Evolutionary conservation across 1,140 invertebrate species (phyloP).

Genomic region (Ephestia elutella): DNA sequence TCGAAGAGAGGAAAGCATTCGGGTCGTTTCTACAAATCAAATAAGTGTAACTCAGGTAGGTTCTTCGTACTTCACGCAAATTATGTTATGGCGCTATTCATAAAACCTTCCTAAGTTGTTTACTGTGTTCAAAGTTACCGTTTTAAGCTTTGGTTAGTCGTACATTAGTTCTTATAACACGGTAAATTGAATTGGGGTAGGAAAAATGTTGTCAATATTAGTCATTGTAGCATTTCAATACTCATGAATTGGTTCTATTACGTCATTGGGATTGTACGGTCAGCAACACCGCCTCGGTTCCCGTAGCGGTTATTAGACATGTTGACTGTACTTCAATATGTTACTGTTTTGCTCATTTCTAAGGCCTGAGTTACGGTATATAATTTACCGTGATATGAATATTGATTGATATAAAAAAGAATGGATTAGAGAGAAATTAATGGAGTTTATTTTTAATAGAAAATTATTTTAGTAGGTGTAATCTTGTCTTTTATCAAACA

Average conservation of each 20-base stretch:
- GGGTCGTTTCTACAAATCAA: conserved; percentile 20
- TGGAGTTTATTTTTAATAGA: conserved; percentile 4
- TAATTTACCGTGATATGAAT: background rate
- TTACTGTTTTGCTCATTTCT: conserved; percentile 4
- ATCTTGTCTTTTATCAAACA: background rate
- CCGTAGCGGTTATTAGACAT: too few species aligned
- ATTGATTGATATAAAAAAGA: background rate
- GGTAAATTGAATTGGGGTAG: background rate
- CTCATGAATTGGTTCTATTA: background rate
- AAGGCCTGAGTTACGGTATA: background rate
- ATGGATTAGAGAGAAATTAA: background rate
- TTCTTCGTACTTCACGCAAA: conserved; percentile 8
- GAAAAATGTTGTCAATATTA: background rate
- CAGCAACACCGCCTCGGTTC: background rate
- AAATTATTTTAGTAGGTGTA: conserved; percentile 5
- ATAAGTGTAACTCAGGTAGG: conserved; percentile 19
- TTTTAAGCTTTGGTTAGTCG: background rate
- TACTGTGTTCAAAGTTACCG: conserved; percentile 13
- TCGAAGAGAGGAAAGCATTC: conserved; percentile 5
- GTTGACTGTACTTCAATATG: background rate
- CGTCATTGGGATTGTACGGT: background rate
- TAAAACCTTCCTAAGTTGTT: background rate
- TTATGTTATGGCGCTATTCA: conserved; percentile 3
- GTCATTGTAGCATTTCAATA: background rate
- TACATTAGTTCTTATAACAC: background rate